A percentile compares a stretch with the other conserved stretches of the same genome.
phyloP scores from a whole-genome alignment of 2,888 invertebrate species.

The Teleiodes luculella region DNA sequence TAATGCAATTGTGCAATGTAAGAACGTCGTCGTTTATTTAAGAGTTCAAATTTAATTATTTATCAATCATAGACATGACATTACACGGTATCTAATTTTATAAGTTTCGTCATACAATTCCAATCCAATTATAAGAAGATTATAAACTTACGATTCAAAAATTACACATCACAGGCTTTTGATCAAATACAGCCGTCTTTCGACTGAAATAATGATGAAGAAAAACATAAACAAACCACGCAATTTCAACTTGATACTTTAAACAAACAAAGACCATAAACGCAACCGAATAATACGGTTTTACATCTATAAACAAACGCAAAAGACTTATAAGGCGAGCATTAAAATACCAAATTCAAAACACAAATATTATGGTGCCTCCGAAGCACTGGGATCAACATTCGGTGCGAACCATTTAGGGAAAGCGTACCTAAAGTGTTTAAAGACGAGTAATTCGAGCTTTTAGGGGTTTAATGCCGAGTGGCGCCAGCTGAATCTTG shows the following conservation, averaged over 20 bases:
- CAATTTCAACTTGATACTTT: not conserved
- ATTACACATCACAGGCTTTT: too few relatives aligned
- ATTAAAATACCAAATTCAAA: conserved; percentile 2
- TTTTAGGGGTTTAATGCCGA: not conserved
- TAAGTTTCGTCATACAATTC: too few relatives aligned
- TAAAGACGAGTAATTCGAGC: not conserved
- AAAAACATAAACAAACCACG: not conserved
- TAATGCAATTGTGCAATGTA: not conserved
- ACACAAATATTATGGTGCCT: not conserved
- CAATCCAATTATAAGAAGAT: too few relatives aligned
- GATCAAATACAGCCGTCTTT: too few relatives aligned
- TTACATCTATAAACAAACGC: not conserved
- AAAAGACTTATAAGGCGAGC: not conserved
- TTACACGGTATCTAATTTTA: too few relatives aligned
- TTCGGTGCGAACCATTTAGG: not conserved
- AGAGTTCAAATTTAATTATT: too few relatives aligned
- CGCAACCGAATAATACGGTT: not conserved
- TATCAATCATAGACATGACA: too few relatives aligned
- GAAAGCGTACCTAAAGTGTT: not conserved
- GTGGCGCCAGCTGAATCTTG: too few relatives aligned
- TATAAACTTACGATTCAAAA: too few relatives aligned
- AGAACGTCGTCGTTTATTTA: too few relatives aligned
- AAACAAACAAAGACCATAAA: conserved; percentile 3
- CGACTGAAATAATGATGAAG: not conserved
- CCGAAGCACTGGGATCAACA: not conserved